Evolutionary conservation across 30 jellyfish, hydroid and myxozoan species (phyloP).

Genomic region (Sanderia malayensis): DNA sequence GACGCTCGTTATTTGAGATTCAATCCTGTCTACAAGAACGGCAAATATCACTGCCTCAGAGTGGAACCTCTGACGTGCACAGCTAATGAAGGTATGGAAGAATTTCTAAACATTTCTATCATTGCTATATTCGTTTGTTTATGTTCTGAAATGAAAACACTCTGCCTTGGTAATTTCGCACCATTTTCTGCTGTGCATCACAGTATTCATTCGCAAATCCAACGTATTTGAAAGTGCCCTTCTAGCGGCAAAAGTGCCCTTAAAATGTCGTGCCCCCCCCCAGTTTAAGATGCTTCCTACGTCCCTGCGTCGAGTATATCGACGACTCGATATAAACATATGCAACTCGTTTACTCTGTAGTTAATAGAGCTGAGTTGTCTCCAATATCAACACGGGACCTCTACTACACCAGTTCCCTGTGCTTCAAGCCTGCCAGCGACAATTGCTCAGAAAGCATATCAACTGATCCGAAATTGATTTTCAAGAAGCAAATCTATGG

Average conservation of each 20-base stretch:
- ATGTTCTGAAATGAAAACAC: neutral
- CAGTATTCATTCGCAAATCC: no score
- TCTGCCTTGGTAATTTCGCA: no score
- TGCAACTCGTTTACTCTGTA: neutral
- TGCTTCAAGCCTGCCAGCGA: slow-evolving; percentile 40
- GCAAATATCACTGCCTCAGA: slow-evolving; percentile 16
- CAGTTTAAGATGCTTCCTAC: neutral
- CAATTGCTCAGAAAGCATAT: slow-evolving; percentile 6
- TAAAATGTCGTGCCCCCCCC: no score
- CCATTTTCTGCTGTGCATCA: no score
- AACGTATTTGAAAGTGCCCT: no score
- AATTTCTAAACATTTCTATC: neutral
- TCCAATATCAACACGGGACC: slow-evolving; percentile 41
- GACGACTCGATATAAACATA: neutral
- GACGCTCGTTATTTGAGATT: slow-evolving; percentile 16
- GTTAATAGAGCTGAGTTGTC: slow-evolving; percentile 21
- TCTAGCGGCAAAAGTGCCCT: no score
- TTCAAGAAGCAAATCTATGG: slow-evolving; percentile 22
- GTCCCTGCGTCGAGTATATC: neutral
- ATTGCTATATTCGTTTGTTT: neutral
- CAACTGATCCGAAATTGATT: slow-evolving; percentile 37
- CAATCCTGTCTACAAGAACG: slow-evolving; percentile 7
- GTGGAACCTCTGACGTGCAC: slow-evolving; percentile 54
- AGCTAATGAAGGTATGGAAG: slow-evolving; percentile 28
- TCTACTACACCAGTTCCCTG: slow-evolving; percentile 25